Evolutionary conservation across 2,113 vertebrate genomes (phyloP).

Genomic region (Neogobius melanostomus): DNA sequence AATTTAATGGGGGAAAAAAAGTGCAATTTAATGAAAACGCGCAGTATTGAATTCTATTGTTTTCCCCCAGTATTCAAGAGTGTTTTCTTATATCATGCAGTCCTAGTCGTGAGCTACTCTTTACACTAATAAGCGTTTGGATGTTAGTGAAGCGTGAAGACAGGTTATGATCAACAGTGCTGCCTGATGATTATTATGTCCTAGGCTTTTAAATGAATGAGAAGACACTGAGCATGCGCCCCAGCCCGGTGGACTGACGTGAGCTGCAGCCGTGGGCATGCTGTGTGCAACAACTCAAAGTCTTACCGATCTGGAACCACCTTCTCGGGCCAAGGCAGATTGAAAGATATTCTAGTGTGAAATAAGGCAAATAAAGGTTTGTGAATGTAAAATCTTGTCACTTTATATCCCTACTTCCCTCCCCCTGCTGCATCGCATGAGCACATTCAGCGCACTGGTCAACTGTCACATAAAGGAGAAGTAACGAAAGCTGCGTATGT

Average conservation of each 20-base stretch:
- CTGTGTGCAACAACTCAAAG: conserved; percentile 60
- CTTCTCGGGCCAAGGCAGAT: conserved; percentile 98
- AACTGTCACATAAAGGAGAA: too few relatives aligned
- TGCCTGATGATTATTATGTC: conserved; percentile 2
- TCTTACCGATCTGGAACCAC: conserved; percentile 95
- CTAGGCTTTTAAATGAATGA: conserved; percentile 27
- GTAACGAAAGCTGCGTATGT: too few relatives aligned
- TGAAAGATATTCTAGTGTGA: conserved; percentile 96
- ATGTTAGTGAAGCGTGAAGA: conserved; percentile 67
- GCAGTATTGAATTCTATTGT: too few relatives aligned
- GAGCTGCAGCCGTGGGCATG: conserved; percentile 60
- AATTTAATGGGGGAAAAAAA: too few relatives aligned
- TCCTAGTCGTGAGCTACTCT: conserved; percentile 9
- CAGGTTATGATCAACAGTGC: neutral
- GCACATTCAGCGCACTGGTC: too few relatives aligned
- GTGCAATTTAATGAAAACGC: too few relatives aligned
- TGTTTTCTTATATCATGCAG: too few relatives aligned
- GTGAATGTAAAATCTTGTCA: conserved; percentile 23
- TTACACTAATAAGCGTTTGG: conserved; percentile 10
- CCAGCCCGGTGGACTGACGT: conserved; percentile 20
- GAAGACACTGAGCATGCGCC: conserved; percentile 55
- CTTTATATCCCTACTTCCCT: too few relatives aligned
- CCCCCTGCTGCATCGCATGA: too few relatives aligned
- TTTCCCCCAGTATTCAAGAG: too few relatives aligned
- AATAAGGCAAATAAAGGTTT: conserved; percentile 75